Conservation (phyloP, 2,113 vertebrate species). For the Sprattus sprattus region DNA sequence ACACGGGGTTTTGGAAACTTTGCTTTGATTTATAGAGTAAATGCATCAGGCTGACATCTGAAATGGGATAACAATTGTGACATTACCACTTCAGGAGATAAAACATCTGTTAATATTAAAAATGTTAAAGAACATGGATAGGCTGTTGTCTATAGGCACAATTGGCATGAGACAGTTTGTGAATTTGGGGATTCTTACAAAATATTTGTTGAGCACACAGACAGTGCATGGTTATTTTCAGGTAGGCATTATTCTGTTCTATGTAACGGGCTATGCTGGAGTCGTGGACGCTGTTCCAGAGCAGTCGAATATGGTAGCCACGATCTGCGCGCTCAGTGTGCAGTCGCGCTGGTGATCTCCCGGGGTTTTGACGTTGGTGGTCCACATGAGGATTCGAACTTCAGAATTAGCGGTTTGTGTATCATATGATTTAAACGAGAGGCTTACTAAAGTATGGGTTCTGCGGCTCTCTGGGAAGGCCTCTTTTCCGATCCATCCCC, state of each 20-base stretch:
- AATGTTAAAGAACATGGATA: not conserved
- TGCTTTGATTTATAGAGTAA: not conserved
- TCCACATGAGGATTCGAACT: conserved; percentile 53
- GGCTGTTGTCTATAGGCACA: not conserved
- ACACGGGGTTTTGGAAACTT: not conserved
- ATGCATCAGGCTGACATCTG: not conserved
- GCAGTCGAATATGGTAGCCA: not conserved
- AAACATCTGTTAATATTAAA: not conserved
- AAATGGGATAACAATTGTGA: not conserved
- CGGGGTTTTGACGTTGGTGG: conserved; percentile 34
- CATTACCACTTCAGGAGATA: not conserved
- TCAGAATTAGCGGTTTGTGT: conserved; percentile 48
- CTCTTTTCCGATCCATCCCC: conserved; percentile 5
- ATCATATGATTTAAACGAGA: conserved; percentile 37
- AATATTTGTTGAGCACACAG: not conserved
- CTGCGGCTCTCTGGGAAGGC: conserved; percentile 16
- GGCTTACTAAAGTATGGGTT: conserved; percentile 47
- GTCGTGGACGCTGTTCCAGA: not conserved
- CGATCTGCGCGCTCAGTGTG: not conserved
- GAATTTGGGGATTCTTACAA: not conserved
- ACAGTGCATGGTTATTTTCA: not conserved
- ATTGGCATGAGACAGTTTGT: not conserved
- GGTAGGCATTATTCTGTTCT: not conserved
- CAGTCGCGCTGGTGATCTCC: not conserved
- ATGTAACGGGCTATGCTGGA: not conserved